These are phyloP conservation scores for Neodiprion pinetum DNA, from an alignment of 1,140 invertebrate genomes.

Conservation along the genomic window DNA sequence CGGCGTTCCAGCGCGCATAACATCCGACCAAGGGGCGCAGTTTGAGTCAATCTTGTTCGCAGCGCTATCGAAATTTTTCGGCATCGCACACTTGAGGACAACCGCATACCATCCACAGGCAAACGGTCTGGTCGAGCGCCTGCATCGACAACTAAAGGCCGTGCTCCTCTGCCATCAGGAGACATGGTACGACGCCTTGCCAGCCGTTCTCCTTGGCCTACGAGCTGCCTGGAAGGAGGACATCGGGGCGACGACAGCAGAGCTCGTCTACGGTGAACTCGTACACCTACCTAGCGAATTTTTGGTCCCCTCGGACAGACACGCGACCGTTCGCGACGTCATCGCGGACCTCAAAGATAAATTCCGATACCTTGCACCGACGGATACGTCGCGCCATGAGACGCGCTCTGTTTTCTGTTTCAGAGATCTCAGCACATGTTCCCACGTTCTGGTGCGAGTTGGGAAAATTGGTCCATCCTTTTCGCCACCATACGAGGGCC, in stretches of 20 bases:
- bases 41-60: constrained; percentile 41
- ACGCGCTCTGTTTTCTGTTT: constrained; percentile 26
- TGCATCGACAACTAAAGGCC: constrained; percentile 52
- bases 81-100: constrained; percentile 25
- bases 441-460: constrained; percentile 40
- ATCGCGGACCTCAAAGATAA: constrained; percentile 11
- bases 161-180: constrained; percentile 39
- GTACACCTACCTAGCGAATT: constrained; percentile 50
- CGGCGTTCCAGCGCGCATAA: constrained; percentile 28
- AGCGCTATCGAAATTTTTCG: constrained; percentile 35
- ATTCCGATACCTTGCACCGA: constrained; percentile 20
- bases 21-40: constrained; percentile 48
- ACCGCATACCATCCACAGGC: constrained; percentile 47
- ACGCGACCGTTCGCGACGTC: not conserved
- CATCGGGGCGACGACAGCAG: constrained; percentile 37
- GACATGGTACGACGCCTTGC: constrained; percentile 41
- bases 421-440: constrained; percentile 31
- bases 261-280: constrained; percentile 48
- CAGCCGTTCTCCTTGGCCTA: constrained; percentile 46
- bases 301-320: constrained; percentile 22
- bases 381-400: constrained; percentile 14
- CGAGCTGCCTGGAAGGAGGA: constrained; percentile 40
- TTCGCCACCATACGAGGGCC: constrained; percentile 39
- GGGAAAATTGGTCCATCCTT: constrained; percentile 32
- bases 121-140: constrained; percentile 54